Base-by-base conservation (phyloP, 2,888 invertebrate species). In the Cenopis cana region DNA sequence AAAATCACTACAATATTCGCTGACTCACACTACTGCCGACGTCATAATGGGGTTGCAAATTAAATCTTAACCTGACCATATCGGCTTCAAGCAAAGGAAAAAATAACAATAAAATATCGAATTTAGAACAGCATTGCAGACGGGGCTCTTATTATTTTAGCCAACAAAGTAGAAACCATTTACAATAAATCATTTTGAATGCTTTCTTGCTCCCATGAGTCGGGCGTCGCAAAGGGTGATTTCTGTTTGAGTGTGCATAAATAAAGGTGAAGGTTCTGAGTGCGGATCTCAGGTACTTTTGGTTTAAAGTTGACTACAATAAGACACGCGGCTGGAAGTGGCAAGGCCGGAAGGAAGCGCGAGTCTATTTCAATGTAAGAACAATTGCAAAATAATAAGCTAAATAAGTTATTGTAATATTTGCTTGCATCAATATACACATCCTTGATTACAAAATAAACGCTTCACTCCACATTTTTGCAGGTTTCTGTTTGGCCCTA, bases 161-260 rank as follows among this genome's bases (percentile, higher is more conserved):
- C 92, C 93, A 91, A 93, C 93, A 93, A 93, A 91, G 93, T 93
- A 93, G 93, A 93, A 93, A 91, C 92, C 92, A 93, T 93, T 93
- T 93, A 92, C 93, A 92, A 93, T 93, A 93, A 93, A 93, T 93
- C 93, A 93, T 92, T 92, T 92, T 91, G 91, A 93, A 91, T 89
- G 92, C 90, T 89, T 91, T 91, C 91, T 91, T 85, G 91, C 92
- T 91, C 90, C 90, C 91, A 89, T 90, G 86, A 90, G 86, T 85
- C 85, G 90, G 87, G 88, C 90, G 88, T 88, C 90, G 92, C 93
- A 91, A 93, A 92, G 93, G 92, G 93, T 92, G 93, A 92, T 92
- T 92, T 92, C 91, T 91, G 90, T 89, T 87, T 84, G 90, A 91
- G 89, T 88, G 86, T 90, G 90, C 91, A 93, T 93, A 93, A 93